Conservation (phyloP, 2,113 vertebrate genomes). For the Trogon melanurus region DNA sequence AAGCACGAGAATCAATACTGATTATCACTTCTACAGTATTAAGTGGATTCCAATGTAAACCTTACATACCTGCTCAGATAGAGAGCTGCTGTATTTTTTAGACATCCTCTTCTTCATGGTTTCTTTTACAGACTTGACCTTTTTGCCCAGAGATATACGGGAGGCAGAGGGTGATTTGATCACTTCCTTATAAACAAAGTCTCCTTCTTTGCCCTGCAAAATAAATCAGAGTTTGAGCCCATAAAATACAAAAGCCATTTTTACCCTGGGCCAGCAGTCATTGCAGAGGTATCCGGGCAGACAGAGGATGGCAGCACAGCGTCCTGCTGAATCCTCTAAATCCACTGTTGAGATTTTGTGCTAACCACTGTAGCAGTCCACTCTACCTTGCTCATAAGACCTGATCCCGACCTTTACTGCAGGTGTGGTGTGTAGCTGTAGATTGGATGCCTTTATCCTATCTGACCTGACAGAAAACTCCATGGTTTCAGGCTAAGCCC, state of each 20-base stretch:
- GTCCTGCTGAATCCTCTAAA: neutral
- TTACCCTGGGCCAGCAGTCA: neutral
- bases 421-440: neutral
- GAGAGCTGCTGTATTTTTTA: constrained; percentile 94
- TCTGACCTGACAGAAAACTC: neutral
- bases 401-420: neutral
- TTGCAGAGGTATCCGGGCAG: neutral
- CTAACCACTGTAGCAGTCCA: neutral
- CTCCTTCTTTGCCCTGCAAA: constrained; percentile 88
- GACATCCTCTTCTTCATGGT: constrained; percentile 99
- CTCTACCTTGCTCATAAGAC: neutral
- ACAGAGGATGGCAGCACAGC: neutral
- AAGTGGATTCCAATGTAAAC: neutral
- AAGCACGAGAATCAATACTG: neutral
- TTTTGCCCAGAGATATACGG: constrained; percentile 96
- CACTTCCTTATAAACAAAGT: constrained; percentile 92
- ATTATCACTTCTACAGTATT: neutral
- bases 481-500: neutral
- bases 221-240: neutral
- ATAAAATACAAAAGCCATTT: neutral
- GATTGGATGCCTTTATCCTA: neutral
- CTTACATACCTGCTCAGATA: constrained; percentile 89
- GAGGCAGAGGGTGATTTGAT: constrained; percentile 94
- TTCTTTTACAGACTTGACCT: constrained; percentile 98
- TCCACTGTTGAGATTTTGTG: neutral